Conservation (phyloP, 1,140 invertebrate species). For the Bilobella aurantiaca region DNA sequence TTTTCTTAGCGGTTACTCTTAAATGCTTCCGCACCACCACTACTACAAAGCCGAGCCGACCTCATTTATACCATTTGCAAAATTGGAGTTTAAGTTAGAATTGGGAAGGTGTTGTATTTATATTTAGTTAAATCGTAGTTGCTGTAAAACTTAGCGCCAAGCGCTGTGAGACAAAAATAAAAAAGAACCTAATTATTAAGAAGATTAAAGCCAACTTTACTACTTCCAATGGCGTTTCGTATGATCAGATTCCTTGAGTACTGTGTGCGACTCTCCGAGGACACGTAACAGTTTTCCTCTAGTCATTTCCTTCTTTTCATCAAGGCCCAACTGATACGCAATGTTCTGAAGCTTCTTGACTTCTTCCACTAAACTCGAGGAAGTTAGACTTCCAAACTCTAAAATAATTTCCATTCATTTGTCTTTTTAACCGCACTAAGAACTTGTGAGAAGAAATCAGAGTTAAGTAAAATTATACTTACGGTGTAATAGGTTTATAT, state of each 20-base stretch:
- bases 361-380: constrained; percentile 72
- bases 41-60: too few species aligned
- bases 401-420: too few species aligned
- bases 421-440: too few species aligned
- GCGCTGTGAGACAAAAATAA: too few species aligned
- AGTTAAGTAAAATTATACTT: constrained; percentile 39
- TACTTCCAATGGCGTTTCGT: constrained; percentile 26
- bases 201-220: not conserved
- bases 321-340: constrained; percentile 82
- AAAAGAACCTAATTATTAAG: too few species aligned
- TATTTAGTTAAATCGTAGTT: too few species aligned
- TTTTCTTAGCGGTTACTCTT: too few species aligned
- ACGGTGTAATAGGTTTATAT: constrained; percentile 62
- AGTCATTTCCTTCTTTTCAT: constrained; percentile 93
- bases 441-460: not conserved
- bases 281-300: constrained; percentile 88
- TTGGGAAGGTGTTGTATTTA: not conserved
- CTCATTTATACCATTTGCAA: too few species aligned
- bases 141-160: too few species aligned
- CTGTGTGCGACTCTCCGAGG: constrained; percentile 36
- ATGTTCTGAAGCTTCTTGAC: constrained; percentile 84
- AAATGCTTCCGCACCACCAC: too few species aligned
- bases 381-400: constrained; percentile 71
- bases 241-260: constrained; percentile 13
- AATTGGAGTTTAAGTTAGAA: too few species aligned